These are phyloP conservation scores for Dryas iulia DNA, from an alignment of 1,140 invertebrate genomes.

Conservation along the genomic window DNA sequence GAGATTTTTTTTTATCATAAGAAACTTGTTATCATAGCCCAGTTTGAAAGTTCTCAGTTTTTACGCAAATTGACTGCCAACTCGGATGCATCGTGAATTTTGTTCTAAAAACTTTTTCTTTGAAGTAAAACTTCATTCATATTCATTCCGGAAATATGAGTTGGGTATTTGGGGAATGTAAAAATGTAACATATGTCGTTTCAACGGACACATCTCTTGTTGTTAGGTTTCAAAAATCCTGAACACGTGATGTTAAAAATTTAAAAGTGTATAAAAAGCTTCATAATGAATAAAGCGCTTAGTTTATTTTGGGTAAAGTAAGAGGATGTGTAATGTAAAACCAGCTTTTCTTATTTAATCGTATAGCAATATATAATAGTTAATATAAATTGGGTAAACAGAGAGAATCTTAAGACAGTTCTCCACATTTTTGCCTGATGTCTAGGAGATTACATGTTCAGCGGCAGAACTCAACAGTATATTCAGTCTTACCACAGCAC, in stretches of 20 bases:
- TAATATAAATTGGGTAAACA: too few relatives aligned
- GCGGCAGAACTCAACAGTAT: too few relatives aligned
- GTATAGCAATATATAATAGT: too few relatives aligned
- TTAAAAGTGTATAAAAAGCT: background rate
- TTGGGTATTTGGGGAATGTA: slow-evolving; percentile 15
- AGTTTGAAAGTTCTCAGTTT: slow-evolving; percentile 21
- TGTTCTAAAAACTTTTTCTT: slow-evolving; percentile 29
- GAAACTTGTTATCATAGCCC: slow-evolving; percentile 21
- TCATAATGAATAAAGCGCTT: too few relatives aligned
- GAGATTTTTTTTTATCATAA: slow-evolving; percentile 17
- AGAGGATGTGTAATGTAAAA: too few relatives aligned
- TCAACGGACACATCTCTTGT: background rate
- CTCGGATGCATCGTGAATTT: slow-evolving; percentile 30
- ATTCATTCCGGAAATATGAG: slow-evolving; percentile 25
- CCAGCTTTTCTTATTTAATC: too few relatives aligned
- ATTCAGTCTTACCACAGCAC: too few relatives aligned
- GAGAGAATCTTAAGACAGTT: too few relatives aligned
- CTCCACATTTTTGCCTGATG: too few relatives aligned
- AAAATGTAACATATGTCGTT: background rate
- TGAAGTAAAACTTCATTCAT: slow-evolving; percentile 26
- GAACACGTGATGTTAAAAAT: background rate
- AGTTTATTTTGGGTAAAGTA: too few relatives aligned
- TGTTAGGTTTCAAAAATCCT: background rate
- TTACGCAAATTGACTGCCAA: slow-evolving; percentile 31
- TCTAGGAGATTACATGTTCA: too few relatives aligned